These are phyloP conservation scores for Corvus moneduloides DNA, from an alignment of 2,113 vertebrate genomes.

Conservation along the genomic window DNA sequence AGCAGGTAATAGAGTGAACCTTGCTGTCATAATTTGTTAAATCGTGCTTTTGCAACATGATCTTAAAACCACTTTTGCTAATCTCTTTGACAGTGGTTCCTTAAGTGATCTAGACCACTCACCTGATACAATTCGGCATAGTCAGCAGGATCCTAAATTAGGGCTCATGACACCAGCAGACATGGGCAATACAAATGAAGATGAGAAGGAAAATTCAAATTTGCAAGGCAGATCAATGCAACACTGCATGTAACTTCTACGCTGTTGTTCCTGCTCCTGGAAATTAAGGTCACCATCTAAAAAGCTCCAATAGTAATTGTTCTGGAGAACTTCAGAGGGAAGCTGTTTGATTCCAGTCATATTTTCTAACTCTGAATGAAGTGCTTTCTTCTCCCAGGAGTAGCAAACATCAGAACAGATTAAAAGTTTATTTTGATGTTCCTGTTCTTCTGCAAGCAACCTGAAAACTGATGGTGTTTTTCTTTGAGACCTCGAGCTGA, in stretches of 20 bases:
- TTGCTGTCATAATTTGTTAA: not conserved
- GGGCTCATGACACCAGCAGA: not conserved
- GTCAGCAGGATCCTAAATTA: not conserved
- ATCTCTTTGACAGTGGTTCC: not conserved
- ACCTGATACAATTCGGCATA: not conserved
- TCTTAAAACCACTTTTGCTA: not conserved
- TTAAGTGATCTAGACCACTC: not conserved
- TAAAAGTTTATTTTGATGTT: slow-evolving; percentile 11
- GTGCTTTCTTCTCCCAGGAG: slow-evolving; percentile 7
- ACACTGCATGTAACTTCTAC: not conserved
- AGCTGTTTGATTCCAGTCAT: not conserved
- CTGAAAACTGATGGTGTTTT: not conserved
- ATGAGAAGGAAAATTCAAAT: slow-evolving; percentile 5
- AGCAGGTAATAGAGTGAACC: not conserved
- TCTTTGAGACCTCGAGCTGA: not conserved
- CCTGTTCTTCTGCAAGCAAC: not conserved
- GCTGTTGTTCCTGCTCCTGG: not conserved
- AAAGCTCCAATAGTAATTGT: not conserved
- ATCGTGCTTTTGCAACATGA: not conserved
- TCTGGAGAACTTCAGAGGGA: not conserved
- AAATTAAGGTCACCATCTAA: not conserved
- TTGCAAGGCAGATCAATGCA: not conserved
- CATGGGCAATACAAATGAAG: not conserved
- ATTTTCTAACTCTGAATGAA: not conserved
- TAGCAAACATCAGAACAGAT: not conserved